A percentile compares a stretch with the other conserved stretches of the same genome.
These are phyloP conservation scores for Pheosia tremula DNA, from an alignment of 2,888 invertebrate species.

Conservation along the genomic window DNA sequence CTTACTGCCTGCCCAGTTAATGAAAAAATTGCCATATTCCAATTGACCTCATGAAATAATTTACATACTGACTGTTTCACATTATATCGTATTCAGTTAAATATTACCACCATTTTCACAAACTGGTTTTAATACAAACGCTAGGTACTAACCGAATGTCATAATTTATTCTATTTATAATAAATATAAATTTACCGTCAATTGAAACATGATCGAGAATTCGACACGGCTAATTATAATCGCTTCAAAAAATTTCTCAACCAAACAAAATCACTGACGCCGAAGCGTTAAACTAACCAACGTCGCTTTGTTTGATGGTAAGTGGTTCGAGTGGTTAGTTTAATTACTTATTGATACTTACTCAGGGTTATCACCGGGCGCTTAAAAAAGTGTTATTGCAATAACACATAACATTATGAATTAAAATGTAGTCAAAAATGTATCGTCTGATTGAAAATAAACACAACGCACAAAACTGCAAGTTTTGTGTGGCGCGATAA, in stretches of 20 bases:
- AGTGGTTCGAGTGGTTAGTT: constrained; percentile 52
- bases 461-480: too few relatives aligned
- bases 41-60: too few relatives aligned
- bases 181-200: constrained; percentile 26
- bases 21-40: too few relatives aligned
- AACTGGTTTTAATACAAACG: not conserved
- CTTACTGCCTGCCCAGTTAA: too few relatives aligned
- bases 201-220: constrained; percentile 39
- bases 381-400: not conserved
- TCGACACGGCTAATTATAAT: constrained; percentile 39
- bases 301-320: constrained; percentile 46
- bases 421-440: not conserved
- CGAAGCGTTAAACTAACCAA: constrained; percentile 36
- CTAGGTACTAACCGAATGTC: not conserved
- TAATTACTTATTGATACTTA: constrained; percentile 59
- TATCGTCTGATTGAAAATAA: not conserved
- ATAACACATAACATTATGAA: not conserved
- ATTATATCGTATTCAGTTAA: too few relatives aligned
- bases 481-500: too few relatives aligned
- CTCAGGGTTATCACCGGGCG: constrained; percentile 15
- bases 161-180: constrained; percentile 16
- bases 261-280: constrained; percentile 37
- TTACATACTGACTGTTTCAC: too few relatives aligned
- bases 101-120: not conserved
- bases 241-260: constrained; percentile 31